Evolutionary conservation across 2,113 vertebrate genomes (phyloP), one percentile per base, ranked within the genome.

Genomic region (Megaceryle torquata): DNA sequence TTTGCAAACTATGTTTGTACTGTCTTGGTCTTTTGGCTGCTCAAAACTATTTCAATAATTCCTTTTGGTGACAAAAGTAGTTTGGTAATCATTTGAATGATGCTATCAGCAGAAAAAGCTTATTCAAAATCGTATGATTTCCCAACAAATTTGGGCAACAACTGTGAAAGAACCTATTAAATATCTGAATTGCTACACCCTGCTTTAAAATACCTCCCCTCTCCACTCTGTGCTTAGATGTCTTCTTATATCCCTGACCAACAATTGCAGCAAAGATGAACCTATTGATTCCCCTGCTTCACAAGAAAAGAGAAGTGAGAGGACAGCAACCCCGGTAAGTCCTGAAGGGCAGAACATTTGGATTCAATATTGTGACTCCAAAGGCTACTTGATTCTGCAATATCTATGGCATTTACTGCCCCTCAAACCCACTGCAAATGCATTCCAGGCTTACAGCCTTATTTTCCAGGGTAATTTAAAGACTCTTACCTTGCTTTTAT

Each of bases 201-300:
- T 87, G 41, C 25, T 71, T 93, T 68, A 63, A 95, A 92, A 68
- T 21, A 41, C 2, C 70, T 88, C 5, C 10, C 9, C 8, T 75
- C 48, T 64, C 41, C n/a, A 50, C 53, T 35, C 53, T 76, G 28
- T 43, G 16, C 28, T 89, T 84, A 43, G 12, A 60, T 71, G 22
- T 39, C 33, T 63, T 64, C 46, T 71, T 79, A 56, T 17, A 81
- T 21, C 22, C 22, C 29, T 92, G 78, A 84, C 44, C 70, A 84
- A 41, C 0, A 0, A 71, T 7, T 0, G 0, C 51, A 70, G 37
- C 28, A 59, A 88, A 81, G 39, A 46, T 0, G 0, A 88, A 86
- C 75, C 24, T 78, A 81, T 2, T 2, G 5, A 57, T 67, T 89
- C 81, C 19, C 26, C n/a, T 1, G 1, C 25, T 81, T 80, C 43